Conservation (phyloP, 2,888 invertebrate species). For the Drosophila prostipennis region DNA sequence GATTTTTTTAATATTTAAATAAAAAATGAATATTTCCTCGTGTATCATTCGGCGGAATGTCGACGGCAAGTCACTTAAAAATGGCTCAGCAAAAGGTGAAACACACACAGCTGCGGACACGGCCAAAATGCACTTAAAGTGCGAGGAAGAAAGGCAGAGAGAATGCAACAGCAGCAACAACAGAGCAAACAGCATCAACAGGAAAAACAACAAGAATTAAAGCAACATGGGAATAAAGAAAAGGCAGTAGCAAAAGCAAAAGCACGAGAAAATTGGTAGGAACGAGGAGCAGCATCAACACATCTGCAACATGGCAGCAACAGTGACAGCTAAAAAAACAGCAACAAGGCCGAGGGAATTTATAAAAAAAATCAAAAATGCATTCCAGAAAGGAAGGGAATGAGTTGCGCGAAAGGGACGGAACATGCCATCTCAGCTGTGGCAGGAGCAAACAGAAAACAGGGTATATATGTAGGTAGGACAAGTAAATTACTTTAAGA, state of each 20-base stretch:
- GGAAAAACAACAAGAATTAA: conserved; percentile 40
- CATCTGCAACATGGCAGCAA: neutral
- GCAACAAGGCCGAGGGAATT: neutral
- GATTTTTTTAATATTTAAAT: too few relatives aligned
- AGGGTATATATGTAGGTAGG: conserved; percentile 8
- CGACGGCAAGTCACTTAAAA: conserved; percentile 76
- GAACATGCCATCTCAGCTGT: neutral
- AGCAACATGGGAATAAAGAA: conserved; percentile 2
- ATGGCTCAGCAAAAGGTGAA: conserved; percentile 61
- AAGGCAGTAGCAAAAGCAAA: neutral
- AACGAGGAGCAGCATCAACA: neutral
- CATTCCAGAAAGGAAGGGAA: neutral
- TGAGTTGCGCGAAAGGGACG: neutral
- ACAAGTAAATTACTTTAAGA: conserved; percentile 14
- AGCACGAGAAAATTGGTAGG: neutral
- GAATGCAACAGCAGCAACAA: conserved; percentile 37
- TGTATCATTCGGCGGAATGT: conserved; percentile 46
- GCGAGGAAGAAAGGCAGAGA: conserved; percentile 47
- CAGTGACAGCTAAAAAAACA: neutral
- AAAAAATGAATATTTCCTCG: neutral
- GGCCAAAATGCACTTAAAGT: conserved; percentile 71
- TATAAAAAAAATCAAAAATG: conserved; percentile 2
- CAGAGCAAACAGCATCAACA: conserved; percentile 41
- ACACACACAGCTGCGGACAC: conserved; percentile 27
- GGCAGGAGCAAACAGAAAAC: conserved; percentile 26